Base-by-base conservation (phyloP, 2,797 vertebrate species). In the Sebastes trivittatus region DNA sequence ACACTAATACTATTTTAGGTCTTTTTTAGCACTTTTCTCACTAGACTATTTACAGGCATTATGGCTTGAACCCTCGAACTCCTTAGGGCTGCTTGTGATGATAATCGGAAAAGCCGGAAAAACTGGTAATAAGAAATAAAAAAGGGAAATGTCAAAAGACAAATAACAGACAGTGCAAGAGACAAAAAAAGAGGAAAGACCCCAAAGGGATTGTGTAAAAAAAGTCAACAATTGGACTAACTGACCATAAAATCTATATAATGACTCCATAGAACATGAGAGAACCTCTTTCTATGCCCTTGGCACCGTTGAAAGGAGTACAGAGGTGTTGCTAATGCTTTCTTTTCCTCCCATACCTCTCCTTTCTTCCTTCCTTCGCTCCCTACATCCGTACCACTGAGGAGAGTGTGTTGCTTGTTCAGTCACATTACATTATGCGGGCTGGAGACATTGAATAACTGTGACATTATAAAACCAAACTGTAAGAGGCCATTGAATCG, bases 401-500 rank as follows among this genome's bases (percentile, higher is more conserved):
- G 87, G 81, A 86, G 74, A 72, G 79, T 23, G 78, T 30, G 29
- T 65, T 88, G 90, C 93, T 92, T 87, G 91, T 89, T 91, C 89
- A 90, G 89, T 91, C 91, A 91, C 87, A 87, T 78, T 86, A 88
- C 83, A 93, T 94, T 92, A 94, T 88, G 81, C 79, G 81, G 74
- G 75, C 68, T 83, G 83, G 90, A 93, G 89, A 94, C 92, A 89
- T 77, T 91, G 90, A 93, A 93, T 93, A 93, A 92, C 89, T 92
- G 93, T 96, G 95, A 95, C 95, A 95, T 96, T 96, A 96, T 95
- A 95, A 96, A 96, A 95, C 92, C 89, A 91, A 92, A 93, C 92
- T 91, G 92, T 92, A 91, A 89, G 88, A 91, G 92, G 88, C 89
- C 88, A 91, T 88, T 94, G 85, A 94, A 90, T 87, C 23, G 69